Conservation (phyloP, 1,140 invertebrate species). For the Heliothis virescens region DNA sequence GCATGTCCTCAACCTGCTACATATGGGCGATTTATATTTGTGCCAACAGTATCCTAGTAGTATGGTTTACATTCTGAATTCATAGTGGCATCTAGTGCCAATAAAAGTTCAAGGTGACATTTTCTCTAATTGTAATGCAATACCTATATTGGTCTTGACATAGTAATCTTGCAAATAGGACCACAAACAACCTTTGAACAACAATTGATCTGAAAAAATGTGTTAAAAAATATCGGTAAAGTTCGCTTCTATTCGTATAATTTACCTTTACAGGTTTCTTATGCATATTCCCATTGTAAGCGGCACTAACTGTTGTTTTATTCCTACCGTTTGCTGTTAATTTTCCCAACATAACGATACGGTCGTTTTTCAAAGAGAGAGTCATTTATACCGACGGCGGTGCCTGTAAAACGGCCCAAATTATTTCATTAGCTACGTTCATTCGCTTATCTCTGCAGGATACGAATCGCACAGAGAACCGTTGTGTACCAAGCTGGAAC, state of each 20-base stretch:
- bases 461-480: slow-evolving; percentile 41
- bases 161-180: too few species aligned
- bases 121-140: too few species aligned
- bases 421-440: slow-evolving; percentile 45
- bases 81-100: too few species aligned
- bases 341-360: slow-evolving; percentile 34
- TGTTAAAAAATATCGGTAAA: slow-evolving; percentile 13
- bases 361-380: slow-evolving; percentile 45
- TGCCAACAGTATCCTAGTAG: too few species aligned
- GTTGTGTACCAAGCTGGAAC: slow-evolving; percentile 39
- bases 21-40: too few species aligned
- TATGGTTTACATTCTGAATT: too few species aligned
- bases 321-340: slow-evolving; percentile 45
- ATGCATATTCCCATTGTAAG: slow-evolving; percentile 39
- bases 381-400: slow-evolving; percentile 30
- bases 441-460: slow-evolving; percentile 43
- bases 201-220: too few species aligned
- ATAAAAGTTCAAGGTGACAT: too few species aligned
- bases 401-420: slow-evolving; percentile 44
- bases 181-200: too few species aligned
- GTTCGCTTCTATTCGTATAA: slow-evolving; percentile 49
- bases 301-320: slow-evolving; percentile 47
- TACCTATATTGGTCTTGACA: too few species aligned
- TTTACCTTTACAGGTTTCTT: slow-evolving; percentile 50
- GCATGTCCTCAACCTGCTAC: too few species aligned